phyloP scores from a whole-genome alignment of 2,888 invertebrate genomes.

The Machimus rusticus region DNA sequence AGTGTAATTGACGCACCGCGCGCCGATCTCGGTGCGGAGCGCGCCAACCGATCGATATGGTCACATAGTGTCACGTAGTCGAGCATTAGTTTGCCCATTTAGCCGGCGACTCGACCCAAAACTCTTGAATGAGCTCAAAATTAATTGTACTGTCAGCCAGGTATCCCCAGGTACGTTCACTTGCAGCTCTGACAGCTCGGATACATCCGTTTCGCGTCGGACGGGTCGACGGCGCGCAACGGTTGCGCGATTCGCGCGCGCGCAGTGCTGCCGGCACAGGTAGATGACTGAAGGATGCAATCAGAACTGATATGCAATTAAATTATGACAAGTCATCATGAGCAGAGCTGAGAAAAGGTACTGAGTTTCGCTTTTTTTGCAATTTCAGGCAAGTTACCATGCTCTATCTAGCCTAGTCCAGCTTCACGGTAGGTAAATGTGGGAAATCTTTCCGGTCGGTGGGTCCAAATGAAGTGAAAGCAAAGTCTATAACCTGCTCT shows the following conservation, averaged over 20 bases:
- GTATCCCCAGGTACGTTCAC: slow-evolving; percentile 22
- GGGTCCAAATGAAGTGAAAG: neutral
- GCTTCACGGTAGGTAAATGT: neutral
- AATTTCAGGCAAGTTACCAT: neutral
- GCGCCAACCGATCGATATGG: slow-evolving; percentile 14
- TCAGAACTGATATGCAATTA: slow-evolving; percentile 12
- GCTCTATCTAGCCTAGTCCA: neutral
- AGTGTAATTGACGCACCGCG: slow-evolving; percentile 39
- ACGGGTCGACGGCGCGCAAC: neutral
- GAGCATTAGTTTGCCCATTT: slow-evolving; percentile 9
- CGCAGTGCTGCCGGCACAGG: neutral
- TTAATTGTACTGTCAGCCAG: slow-evolving; percentile 25
- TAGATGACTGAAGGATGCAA: slow-evolving; percentile 4
- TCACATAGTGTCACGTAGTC: slow-evolving; percentile 27
- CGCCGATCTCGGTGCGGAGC: neutral
- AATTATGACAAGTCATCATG: neutral
- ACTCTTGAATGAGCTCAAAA: neutral
- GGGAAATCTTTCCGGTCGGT: neutral
- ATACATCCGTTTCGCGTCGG: neutral
- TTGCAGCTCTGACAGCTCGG: slow-evolving; percentile 20
- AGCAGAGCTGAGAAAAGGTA: neutral
- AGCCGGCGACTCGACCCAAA: slow-evolving; percentile 15
- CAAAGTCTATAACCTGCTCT: neutral
- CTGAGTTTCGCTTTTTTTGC: neutral
- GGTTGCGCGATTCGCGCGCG: neutral